phyloP scores from a whole-genome alignment of 2,113 vertebrate genomes.

The Raphicerus campestris region DNA sequence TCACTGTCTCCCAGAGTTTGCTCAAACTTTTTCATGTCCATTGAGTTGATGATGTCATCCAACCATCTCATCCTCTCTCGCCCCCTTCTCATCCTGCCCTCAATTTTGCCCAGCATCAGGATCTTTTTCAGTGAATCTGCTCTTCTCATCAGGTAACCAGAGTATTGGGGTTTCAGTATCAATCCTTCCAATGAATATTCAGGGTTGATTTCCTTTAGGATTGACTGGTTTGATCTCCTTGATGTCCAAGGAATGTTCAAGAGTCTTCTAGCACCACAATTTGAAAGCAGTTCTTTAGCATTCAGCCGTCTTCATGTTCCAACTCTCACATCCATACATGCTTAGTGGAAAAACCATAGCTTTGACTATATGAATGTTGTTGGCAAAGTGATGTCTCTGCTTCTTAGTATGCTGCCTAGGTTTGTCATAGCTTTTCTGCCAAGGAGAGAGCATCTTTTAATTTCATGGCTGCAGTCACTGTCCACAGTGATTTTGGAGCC shows the following conservation, averaged over 20 bases:
- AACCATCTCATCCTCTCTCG: background rate
- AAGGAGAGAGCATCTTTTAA: background rate
- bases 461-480: background rate
- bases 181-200: background rate
- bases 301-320: background rate
- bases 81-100: background rate
- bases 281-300: background rate
- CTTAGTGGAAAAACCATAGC: background rate
- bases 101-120: background rate
- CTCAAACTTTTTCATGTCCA: background rate
- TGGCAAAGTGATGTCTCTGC: background rate
- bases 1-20: background rate
- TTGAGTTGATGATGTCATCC: background rate
- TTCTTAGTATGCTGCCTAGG: background rate
- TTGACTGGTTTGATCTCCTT: background rate
- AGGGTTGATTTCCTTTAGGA: background rate
- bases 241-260: background rate
- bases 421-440: background rate
- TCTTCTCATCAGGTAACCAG: background rate
- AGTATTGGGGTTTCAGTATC: background rate
- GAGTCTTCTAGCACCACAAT: background rate
- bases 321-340: background rate
- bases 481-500: background rate
- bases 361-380: background rate
- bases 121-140: background rate